Evolutionary conservation across 1,140 invertebrate genomes (phyloP).

Genomic region (Drosophila ananassae): DNA sequence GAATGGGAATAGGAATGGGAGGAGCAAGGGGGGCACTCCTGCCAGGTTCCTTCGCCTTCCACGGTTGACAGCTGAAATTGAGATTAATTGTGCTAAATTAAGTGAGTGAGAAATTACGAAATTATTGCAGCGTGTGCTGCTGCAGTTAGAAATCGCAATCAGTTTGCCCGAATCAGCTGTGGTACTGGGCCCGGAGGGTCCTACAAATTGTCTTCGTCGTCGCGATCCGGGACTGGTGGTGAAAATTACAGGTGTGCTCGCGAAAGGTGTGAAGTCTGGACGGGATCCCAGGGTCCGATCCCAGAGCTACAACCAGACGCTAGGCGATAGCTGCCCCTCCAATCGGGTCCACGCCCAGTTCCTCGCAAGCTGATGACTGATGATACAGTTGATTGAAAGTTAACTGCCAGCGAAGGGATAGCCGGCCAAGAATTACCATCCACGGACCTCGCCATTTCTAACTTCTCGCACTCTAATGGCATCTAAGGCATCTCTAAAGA

Average conservation of each 20-base stretch:
- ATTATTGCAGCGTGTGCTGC: conserved; percentile 71
- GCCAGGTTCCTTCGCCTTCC: conserved; percentile 9
- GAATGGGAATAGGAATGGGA: conserved; percentile 11
- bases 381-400: conserved; percentile 58
- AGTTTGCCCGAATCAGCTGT: conserved; percentile 63
- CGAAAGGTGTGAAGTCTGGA: conserved; percentile 65
- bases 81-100: conserved; percentile 81
- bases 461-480: conserved; percentile 15
- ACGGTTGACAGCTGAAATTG: conserved; percentile 77
- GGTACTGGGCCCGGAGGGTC: conserved; percentile 33
- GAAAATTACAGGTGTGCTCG: conserved; percentile 73
- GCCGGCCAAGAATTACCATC: conserved; percentile 26
- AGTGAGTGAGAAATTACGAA: conserved; percentile 82
- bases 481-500: conserved; percentile 19
- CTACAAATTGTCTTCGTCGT: conserved; percentile 68
- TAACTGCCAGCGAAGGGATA: conserved; percentile 42
- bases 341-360: conserved; percentile 44
- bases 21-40: not conserved
- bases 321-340: conserved; percentile 2
- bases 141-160: conserved; percentile 79
- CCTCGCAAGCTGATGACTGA: conserved; percentile 41
- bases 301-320: conserved; percentile 7
- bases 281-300: conserved; percentile 41
- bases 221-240: conserved; percentile 51
- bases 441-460: conserved; percentile 3